Base-by-base conservation (phyloP, 1,140 invertebrate species). In the Belonocnema kinseyi region DNA sequence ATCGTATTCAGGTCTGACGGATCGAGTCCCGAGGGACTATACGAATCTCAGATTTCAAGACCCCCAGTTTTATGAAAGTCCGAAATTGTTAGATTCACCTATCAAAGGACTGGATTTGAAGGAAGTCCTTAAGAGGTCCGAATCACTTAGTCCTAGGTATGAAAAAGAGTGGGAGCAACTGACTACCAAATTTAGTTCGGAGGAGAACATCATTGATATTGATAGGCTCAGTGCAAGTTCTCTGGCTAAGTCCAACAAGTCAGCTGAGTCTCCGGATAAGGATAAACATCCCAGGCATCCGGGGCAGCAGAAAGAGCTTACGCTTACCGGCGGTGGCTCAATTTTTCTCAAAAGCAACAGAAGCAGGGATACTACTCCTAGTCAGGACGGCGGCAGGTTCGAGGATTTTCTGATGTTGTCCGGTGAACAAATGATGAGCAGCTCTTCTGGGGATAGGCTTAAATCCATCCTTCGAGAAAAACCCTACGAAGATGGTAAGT, bases 381-480 rank as follows among this genome's bases (percentile, higher is more conserved):
- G 85, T 71, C 86, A 87, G 21, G 87, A 91, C 51, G 85, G 84
- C 12, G 52, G 14, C 0, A 90, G 85, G 51, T 54, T 90, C 7
- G 88, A 90, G 0, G 89, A 89, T 51, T 87, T 87, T 70, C 80
- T 84, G 46, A 74, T 79, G 17, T 74, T 85, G 19, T 50, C 72
- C 51, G 56, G 74, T 14, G 71, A 77, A 19, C 85, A 85, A n/a
- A 80, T 86, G 79, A 79, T 82, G 66, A 33, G 33, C n/a, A 82
- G 71, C 8, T 61, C 74, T 52, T 70, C 40, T 6, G 85, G 90
- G 50, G 93, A 93, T 72, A 93, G 91, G 70, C 93, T 94, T 0
- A 95, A 95, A 85, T 93, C 95, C 5, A 96, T 96, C 75, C 86
- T 96, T 1, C 90, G 95, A 12, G 95, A 95, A 74, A 94, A 95